phyloP scores from a whole-genome alignment of 2,888 invertebrate species.

The Drosophila neotestacea region DNA sequence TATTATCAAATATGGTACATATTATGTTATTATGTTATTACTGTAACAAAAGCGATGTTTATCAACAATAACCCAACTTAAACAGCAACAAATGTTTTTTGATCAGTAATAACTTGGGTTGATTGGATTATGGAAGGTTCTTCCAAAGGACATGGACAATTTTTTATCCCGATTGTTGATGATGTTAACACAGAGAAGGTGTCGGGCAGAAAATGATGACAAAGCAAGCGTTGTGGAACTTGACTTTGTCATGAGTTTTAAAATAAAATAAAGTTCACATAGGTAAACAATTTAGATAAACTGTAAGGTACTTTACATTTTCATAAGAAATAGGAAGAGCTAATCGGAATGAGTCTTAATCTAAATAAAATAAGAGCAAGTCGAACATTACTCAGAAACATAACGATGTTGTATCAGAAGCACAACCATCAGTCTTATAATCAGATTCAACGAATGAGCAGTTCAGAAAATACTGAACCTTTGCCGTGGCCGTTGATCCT shows the following conservation, averaged over 20 bases:
- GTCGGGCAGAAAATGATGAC: background rate
- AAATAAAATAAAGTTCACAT: slow-evolving; percentile 6
- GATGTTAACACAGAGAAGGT: too few species aligned
- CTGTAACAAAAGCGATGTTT: too few species aligned
- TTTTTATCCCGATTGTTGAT: background rate
- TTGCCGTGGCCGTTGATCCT: background rate
- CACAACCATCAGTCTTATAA: background rate
- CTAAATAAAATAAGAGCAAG: background rate
- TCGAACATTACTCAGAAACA: background rate
- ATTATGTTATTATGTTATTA: too few species aligned
- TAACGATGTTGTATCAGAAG: background rate
- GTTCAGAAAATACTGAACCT: background rate
- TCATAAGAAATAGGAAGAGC: background rate
- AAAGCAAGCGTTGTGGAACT: background rate
- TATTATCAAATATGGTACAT: too few species aligned
- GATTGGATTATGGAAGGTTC: too few species aligned
- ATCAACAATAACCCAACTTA: too few species aligned
- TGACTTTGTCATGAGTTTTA: background rate
- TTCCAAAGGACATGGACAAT: too few species aligned
- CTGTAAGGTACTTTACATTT: background rate
- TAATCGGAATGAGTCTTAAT: slow-evolving; percentile 6
- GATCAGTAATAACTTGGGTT: too few species aligned
- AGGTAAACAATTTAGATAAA: background rate
- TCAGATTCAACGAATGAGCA: background rate
- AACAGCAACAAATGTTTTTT: too few species aligned